These are phyloP conservation scores for Drosophila prostipennis DNA, from an alignment of 2,888 invertebrate species.

Conservation along the genomic window DNA sequence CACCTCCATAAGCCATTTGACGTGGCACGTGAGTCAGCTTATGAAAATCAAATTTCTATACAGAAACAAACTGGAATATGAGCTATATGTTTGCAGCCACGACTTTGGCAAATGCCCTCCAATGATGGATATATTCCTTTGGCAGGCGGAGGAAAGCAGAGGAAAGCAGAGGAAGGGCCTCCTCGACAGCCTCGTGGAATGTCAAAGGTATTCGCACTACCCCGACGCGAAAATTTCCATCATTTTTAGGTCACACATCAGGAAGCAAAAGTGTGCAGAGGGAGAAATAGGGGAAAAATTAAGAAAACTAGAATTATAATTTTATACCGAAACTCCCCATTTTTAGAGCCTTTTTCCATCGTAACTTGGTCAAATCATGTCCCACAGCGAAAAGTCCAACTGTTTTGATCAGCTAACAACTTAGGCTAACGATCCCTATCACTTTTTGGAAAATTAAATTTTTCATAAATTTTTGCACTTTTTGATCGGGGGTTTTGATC, in stretches of 20 bases:
- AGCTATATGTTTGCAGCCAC: conserved; percentile 8
- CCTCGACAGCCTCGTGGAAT: conserved; percentile 6
- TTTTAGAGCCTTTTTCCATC: too few relatives aligned
- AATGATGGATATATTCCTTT: conserved; percentile 10
- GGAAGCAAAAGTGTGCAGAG: conserved; percentile 16
- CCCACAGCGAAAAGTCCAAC: too few relatives aligned
- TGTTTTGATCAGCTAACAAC: too few relatives aligned
- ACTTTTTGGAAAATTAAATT: too few relatives aligned
- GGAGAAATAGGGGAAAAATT: not conserved
- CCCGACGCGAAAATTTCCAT: conserved; percentile 17
- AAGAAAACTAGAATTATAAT: too few relatives aligned
- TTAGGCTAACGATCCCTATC: too few relatives aligned
- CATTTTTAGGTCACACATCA: conserved; percentile 34
- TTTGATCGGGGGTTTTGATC: too few relatives aligned
- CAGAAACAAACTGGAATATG: conserved; percentile 36
- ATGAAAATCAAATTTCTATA: conserved; percentile 56
- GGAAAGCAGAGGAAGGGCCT: not conserved
- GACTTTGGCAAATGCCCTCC: conserved; percentile 11
- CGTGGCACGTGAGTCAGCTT: conserved; percentile 55
- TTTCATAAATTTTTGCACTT: too few relatives aligned
- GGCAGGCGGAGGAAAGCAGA: not conserved
- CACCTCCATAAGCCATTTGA: conserved; percentile 47
- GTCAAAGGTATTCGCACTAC: conserved; percentile 14
- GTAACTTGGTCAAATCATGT: too few relatives aligned
- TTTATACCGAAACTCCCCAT: too few relatives aligned